phyloP scores from a whole-genome alignment of 2,113 vertebrate genomes.

The Suncus etruscus region DNA sequence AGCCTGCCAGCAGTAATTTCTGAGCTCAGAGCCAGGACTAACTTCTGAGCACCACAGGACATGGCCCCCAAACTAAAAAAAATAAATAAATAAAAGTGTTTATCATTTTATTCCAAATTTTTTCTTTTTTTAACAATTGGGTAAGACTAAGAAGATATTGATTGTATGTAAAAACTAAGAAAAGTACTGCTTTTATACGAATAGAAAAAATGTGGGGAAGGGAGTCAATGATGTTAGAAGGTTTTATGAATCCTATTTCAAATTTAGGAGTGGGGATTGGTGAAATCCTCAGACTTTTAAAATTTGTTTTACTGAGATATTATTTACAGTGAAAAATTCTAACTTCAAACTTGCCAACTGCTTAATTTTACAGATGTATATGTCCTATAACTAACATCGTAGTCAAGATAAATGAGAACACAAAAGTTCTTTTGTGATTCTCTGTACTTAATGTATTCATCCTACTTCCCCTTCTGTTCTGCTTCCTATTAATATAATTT shows the following conservation, averaged over 20 bases:
- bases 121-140: conserved; percentile 19
- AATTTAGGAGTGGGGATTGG: conserved; percentile 1
- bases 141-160: conserved; percentile 35
- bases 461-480: background rate
- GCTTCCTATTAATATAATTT: background rate
- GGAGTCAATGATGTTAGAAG: background rate
- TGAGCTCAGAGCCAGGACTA: no score
- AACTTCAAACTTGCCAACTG: conserved; percentile 22
- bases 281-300: background rate
- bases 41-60: no score
- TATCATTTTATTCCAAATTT: conserved; percentile 9
- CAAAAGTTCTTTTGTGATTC: background rate
- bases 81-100: background rate
- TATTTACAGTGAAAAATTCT: conserved; percentile 16
- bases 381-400: background rate
- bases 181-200: conserved; percentile 5
- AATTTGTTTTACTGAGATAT: conserved; percentile 8
- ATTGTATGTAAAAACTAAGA: conserved; percentile 1
- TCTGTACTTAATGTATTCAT: background rate
- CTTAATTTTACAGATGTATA: background rate
- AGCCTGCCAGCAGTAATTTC: no score
- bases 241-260: conserved; percentile 5
- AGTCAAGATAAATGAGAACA: background rate
- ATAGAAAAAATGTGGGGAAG: background rate
- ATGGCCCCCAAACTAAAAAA: background rate